phyloP scores from a whole-genome alignment of 92 coral and sea anemone species.

The Parazoanthus darwini region DNA sequence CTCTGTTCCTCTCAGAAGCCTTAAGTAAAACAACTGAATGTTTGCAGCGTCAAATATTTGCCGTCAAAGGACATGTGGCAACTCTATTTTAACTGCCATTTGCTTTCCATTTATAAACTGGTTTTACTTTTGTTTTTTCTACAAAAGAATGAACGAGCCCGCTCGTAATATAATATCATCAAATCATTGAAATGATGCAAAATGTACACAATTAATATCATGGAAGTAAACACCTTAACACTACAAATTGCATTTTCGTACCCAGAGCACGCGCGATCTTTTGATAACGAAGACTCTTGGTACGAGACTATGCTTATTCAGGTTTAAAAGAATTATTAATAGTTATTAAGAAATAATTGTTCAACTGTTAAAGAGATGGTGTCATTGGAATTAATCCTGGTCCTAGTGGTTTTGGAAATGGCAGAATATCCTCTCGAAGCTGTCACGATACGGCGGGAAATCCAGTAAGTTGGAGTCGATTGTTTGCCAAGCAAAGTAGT shows the following conservation, averaged over 20 bases:
- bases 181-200: not conserved
- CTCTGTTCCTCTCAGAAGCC: not conserved
- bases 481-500: not conserved
- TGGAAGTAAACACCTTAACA: no score
- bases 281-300: no score
- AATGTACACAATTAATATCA: not conserved
- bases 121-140: not conserved
- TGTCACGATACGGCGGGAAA: not conserved
- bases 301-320: no score
- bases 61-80: not conserved
- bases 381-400: not conserved
- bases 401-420: not conserved
- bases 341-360: no score
- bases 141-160: slow-evolving; percentile 24
- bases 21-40: not conserved
- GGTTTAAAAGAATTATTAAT: no score
- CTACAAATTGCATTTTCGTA: no score
- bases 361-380: not conserved
- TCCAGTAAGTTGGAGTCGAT: not conserved
- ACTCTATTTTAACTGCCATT: not conserved
- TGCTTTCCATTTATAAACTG: not conserved
- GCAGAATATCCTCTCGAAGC: not conserved
- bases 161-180: slow-evolving; percentile 7
- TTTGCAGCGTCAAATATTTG: not conserved
- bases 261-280: no score